phyloP scores from a whole-genome alignment of 2,888 invertebrate genomes.

The Papilio gigon region DNA sequence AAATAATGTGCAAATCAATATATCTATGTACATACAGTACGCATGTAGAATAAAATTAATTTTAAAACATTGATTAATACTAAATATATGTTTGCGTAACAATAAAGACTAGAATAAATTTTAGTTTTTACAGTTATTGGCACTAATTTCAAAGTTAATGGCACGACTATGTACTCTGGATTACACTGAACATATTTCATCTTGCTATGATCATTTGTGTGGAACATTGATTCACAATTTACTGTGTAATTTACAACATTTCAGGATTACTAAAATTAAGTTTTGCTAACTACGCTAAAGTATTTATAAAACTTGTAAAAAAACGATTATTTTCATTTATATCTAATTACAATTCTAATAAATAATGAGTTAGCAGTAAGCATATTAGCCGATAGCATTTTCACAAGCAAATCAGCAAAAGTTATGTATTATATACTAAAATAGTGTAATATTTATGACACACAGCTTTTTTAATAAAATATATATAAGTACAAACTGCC shows the following conservation, averaged over 20 bases:
- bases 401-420: slow-evolving; percentile 74
- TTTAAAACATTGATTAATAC: slow-evolving; percentile 77
- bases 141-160: slow-evolving; percentile 79
- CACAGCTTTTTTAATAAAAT: slow-evolving; percentile 10
- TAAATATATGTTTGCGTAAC: slow-evolving; percentile 81
- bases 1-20: slow-evolving; percentile 73
- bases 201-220: slow-evolving; percentile 53
- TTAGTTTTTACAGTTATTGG: slow-evolving; percentile 81
- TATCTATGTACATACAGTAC: slow-evolving; percentile 68
- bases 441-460: slow-evolving; percentile 51
- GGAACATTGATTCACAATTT: slow-evolving; percentile 58
- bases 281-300: slow-evolving; percentile 76
- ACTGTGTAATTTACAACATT: slow-evolving; percentile 52
- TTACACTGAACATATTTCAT: slow-evolving; percentile 58
- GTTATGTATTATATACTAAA: slow-evolving; percentile 54
- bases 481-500: slow-evolving; percentile 31
- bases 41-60: slow-evolving; percentile 70
- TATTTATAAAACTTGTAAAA: slow-evolving; percentile 77
- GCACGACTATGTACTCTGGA: slow-evolving; percentile 76
- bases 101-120: slow-evolving; percentile 84
- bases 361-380: slow-evolving; percentile 74
- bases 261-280: slow-evolving; percentile 62
- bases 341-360: slow-evolving; percentile 74
- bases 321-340: slow-evolving; percentile 68
- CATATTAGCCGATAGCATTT: slow-evolving; percentile 67